These are phyloP conservation scores for Prionailurus bengalensis DNA, from an alignment of 2,113 vertebrate genomes.

Conservation along the genomic window DNA sequence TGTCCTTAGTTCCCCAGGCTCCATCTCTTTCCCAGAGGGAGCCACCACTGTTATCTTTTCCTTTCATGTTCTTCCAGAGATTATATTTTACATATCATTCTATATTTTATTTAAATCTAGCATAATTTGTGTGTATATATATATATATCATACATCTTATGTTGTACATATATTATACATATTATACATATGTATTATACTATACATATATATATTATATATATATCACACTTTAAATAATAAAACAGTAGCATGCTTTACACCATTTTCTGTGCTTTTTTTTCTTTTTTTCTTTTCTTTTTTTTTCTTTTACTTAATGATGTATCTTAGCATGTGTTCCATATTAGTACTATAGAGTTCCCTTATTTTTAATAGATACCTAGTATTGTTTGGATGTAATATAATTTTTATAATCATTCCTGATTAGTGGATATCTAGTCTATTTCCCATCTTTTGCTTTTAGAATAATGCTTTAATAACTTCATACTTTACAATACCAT, in stretches of 20 bases:
- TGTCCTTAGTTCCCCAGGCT: not conserved
- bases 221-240: not conserved
- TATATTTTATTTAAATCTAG: not conserved
- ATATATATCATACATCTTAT: not conserved
- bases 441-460: not conserved
- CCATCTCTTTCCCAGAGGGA: not conserved
- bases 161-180: not conserved
- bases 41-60: not conserved
- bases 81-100: not conserved
- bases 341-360: not conserved
- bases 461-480: constrained; percentile 36
- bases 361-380: not conserved
- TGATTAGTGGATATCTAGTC: not conserved
- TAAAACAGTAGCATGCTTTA: not conserved
- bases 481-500: not conserved
- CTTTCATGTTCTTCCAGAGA: not conserved
- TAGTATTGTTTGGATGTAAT: not conserved
- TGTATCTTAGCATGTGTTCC: not conserved
- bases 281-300: not conserved
- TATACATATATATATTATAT: not conserved
- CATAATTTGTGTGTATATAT: not conserved
- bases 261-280: not conserved
- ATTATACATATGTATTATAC: not conserved
- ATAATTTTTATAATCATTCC: not conserved
- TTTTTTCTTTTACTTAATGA: not conserved